Base-by-base conservation (phyloP, 2,113 vertebrate species). In the Chionomys nivalis region DNA sequence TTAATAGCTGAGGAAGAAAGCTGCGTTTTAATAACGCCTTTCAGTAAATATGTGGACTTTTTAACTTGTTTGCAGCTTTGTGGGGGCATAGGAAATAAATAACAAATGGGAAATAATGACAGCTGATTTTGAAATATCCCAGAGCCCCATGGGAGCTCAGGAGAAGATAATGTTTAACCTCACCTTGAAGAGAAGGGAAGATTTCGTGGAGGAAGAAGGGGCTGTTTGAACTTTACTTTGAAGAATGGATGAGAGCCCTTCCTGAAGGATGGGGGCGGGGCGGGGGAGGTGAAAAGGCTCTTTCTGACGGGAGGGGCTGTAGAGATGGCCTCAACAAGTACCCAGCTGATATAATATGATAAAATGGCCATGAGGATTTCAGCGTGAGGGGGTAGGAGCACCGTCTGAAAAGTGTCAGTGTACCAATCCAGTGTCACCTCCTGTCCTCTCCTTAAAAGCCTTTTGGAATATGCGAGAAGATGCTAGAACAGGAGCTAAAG, bases 231-330 rank as follows among this genome's bases (percentile, higher is more conserved):
- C 75, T 87, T 42, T 1, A 7, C 89, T 91, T 78, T 91, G 78
- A 90, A 89, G 83, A 93, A 72, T 44, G 79, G 75, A 33, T 12
- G 68, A 96, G 76, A 58, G 1, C 65, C 61, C 63, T 97, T 95
- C 44, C 68, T 76, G 52, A 94, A 90, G 79, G 81, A 86, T 92
- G 93, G 63, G n/a, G 39, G 42, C 72, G 2, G n/a, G 26, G 12
- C 9, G 11, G 44, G 52, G 55, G 7, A 55, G 58, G 58, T 58
- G 58, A n/a, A 92, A 65, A 90, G 0, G 11, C 16, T 66, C 1
- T 73, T 76, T 92, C 19, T 11, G 85, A 36, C 31, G 12, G 42
- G 31, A 72, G 66, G 78, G 21, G 81, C 85, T 94, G 86, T 42
- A 68, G 79, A 52, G 77, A 73, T 79, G 7, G 19, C 17, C 10